Evolutionary conservation across 2,113 vertebrate genomes (phyloP), one percentile per base, ranked within the genome.

Genomic region (Podilymbus podiceps): DNA sequence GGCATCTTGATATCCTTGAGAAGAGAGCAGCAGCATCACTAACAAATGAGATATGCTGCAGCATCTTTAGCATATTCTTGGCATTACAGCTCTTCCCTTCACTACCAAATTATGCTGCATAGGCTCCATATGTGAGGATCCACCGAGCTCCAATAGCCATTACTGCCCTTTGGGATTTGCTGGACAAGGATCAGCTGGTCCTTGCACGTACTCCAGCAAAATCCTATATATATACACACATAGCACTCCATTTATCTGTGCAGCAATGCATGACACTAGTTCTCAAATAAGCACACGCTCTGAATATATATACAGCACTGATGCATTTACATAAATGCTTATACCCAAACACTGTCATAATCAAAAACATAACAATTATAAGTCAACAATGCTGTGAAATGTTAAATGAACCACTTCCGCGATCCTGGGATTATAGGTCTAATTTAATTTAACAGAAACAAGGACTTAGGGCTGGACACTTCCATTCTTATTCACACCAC

Each of bases 1-100:
- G 86, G 87, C 92, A 85, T 90, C 96, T 93, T 85, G 89, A 69
- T 95, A 95, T 88, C 92, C 90, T 94, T 95, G 90, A 95, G 92
- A 85, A 93, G 62, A 63, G 56, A 82, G 69, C 86, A 94, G 72
- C 79, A 88, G 90, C 92, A 87, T 60, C 19, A 2, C 80, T 89
- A 96, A 75, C 90, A 94, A 93, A 92, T 76, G 86, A 85, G 92
- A 46, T 84, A 44, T 1, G 75, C 95, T 95, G 91, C 95, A 91
- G 94, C 77, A n/a, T 90, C 83, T 90, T 92, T 81, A 92, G 77
- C 89, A 76, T 92, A 82, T 92, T 85, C 64, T 82, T 93, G 94
- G 66, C 21, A 1, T 64, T 72, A 87, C 40, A 85, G 73, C 60
- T 93, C 52, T 72, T 90, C 58, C 58, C 44, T 75, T 75, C 1